phyloP scores from a whole-genome alignment of 2,113 vertebrate species.

The Lamprotornis superbus region DNA sequence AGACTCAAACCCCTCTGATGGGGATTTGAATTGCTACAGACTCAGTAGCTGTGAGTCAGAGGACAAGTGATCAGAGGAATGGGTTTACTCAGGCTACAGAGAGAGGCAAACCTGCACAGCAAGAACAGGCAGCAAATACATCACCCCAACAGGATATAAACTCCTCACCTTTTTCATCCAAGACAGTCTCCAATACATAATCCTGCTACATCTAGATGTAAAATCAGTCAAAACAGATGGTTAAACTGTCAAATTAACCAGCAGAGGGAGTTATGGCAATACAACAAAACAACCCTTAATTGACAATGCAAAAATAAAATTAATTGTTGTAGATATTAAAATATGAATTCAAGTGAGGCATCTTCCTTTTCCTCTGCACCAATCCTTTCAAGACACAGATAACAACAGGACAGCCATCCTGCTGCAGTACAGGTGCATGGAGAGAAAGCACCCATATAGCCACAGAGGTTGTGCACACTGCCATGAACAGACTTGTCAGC shows the following conservation, averaged over 20 bases:
- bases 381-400: background rate
- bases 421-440: background rate
- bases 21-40: background rate
- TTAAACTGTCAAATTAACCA: background rate
- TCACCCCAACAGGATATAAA: background rate
- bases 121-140: background rate
- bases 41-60: background rate
- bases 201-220: background rate
- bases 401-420: background rate
- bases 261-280: conserved; percentile 30
- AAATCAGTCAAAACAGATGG: background rate
- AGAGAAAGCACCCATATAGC: background rate
- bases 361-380: background rate
- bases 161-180: background rate
- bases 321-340: background rate
- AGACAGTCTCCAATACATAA: background rate
- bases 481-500: fast-evolving
- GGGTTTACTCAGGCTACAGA: background rate
- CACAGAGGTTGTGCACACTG: fast-evolving
- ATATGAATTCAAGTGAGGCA: background rate
- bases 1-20: background rate
- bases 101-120: background rate
- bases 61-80: background rate
- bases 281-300: background rate
- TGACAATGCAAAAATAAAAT: background rate